phyloP scores from a whole-genome alignment of 2,113 vertebrate genomes.

The Hirundichthys speculiger region DNA sequence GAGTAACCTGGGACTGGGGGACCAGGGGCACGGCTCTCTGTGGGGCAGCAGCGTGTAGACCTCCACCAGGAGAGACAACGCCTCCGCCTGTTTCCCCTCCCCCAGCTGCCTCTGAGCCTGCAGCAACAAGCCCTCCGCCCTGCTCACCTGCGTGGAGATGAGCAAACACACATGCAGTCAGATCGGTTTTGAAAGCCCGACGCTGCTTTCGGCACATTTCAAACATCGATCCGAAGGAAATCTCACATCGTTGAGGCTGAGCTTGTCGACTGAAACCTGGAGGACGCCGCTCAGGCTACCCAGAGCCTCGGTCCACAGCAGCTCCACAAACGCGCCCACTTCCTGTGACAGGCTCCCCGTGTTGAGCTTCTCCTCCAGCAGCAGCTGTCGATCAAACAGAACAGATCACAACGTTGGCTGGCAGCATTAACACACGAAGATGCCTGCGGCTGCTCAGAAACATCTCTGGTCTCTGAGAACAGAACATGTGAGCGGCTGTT shows the following conservation, averaged over 20 bases:
- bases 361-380: constrained; percentile 83
- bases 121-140: constrained; percentile 85
- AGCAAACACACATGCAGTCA: background rate
- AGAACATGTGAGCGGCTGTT: too few relatives aligned
- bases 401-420: background rate
- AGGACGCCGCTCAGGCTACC: constrained; percentile 79
- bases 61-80: constrained; percentile 63
- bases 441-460: background rate
- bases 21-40: background rate
- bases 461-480: too few relatives aligned
- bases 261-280: constrained; percentile 69
- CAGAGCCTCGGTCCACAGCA: constrained; percentile 86
- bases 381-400: constrained; percentile 76
- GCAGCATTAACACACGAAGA: background rate
- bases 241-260: constrained; percentile 87
- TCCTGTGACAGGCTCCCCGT: constrained; percentile 76
- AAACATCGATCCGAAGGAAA: background rate
- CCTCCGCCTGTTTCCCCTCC: constrained; percentile 9
- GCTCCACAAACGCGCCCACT: constrained; percentile 85
- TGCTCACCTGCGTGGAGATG: constrained; percentile 86
- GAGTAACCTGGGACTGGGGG: constrained; percentile 64
- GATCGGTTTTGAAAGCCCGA: background rate
- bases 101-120: constrained; percentile 74
- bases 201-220: background rate
- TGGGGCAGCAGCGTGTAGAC: constrained; percentile 79